A percentile compares a stretch with the other conserved stretches of the same genome.
These are phyloP conservation scores for Corythornis vintsioides DNA, from an alignment of 2,113 vertebrate species.

Conservation along the genomic window DNA sequence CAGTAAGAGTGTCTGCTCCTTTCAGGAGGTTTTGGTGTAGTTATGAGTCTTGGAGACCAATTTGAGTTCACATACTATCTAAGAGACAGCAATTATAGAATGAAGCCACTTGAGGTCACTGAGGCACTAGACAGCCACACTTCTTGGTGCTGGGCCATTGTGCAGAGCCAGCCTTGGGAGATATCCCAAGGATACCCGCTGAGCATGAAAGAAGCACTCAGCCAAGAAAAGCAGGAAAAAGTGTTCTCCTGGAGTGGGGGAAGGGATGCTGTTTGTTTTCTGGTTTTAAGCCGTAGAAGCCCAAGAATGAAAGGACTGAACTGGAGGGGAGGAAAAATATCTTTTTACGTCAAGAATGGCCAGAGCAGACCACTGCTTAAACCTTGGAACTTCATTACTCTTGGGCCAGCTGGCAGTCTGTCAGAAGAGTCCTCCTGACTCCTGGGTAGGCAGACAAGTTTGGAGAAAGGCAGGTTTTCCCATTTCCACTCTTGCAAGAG, in stretches of 20 bases:
- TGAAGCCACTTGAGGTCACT: background rate
- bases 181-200: background rate
- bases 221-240: constrained; percentile 34
- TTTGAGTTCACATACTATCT: background rate
- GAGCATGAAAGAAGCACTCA: background rate
- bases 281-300: background rate
- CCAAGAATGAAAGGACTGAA: constrained; percentile 20
- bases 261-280: constrained; percentile 29
- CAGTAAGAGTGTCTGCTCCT: background rate
- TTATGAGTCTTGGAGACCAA: background rate
- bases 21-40: background rate
- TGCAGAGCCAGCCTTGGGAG: constrained; percentile 1
- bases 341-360: constrained; percentile 28
- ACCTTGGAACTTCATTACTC: constrained; percentile 32
- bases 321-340: background rate
- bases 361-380: constrained; percentile 29
- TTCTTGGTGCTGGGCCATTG: background rate
- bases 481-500: constrained; percentile 20
- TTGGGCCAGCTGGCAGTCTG: constrained; percentile 37
- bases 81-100: background rate
- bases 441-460: background rate
- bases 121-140: background rate
- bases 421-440: constrained; percentile 15
- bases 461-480: constrained; percentile 42
- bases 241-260: background rate